phyloP scores from a whole-genome alignment of 1,140 invertebrate species.

The Lasioglossum baleicum region DNA sequence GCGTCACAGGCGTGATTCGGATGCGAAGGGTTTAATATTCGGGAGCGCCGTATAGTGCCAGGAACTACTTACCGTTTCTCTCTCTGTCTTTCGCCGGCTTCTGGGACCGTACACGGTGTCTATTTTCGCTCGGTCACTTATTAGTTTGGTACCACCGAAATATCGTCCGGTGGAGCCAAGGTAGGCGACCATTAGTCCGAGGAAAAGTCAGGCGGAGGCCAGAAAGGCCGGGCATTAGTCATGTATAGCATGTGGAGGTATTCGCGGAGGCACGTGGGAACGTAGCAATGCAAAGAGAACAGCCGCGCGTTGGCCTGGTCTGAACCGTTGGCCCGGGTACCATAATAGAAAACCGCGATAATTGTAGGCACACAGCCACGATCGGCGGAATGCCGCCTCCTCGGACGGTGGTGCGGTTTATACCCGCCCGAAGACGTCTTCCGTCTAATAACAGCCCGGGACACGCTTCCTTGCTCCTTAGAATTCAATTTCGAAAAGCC shows the following conservation, averaged over 20 bases:
- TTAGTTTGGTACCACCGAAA: constrained; percentile 51
- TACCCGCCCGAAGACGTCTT: constrained; percentile 13
- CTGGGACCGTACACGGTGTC: neutral
- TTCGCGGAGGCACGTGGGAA: constrained; percentile 56
- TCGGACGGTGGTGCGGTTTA: constrained; percentile 23
- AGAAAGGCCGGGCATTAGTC: constrained; percentile 49
- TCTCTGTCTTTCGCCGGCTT: neutral
- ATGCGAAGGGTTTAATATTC: constrained; percentile 36
- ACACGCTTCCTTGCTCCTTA: neutral
- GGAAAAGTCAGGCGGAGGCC: constrained; percentile 46
- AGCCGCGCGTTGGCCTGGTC: constrained; percentile 46
- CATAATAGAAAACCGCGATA: constrained; percentile 57
- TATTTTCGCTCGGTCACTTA: constrained; percentile 47
- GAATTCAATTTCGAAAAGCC: neutral
- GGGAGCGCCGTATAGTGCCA: neutral
- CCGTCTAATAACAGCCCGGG: neutral
- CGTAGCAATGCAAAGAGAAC: constrained; percentile 55
- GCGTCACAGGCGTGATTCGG: constrained; percentile 20
- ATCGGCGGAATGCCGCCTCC: constrained; percentile 47
- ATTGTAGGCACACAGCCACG: constrained; percentile 53
- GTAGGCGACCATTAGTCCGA: constrained; percentile 51
- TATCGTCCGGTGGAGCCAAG: constrained; percentile 46
- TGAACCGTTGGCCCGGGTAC: constrained; percentile 49
- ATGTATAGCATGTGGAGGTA: constrained; percentile 47
- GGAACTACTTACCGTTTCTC: neutral